These are phyloP conservation scores for Scortum barcoo DNA, from an alignment of 2,113 vertebrate genomes.

Conservation along the genomic window DNA sequence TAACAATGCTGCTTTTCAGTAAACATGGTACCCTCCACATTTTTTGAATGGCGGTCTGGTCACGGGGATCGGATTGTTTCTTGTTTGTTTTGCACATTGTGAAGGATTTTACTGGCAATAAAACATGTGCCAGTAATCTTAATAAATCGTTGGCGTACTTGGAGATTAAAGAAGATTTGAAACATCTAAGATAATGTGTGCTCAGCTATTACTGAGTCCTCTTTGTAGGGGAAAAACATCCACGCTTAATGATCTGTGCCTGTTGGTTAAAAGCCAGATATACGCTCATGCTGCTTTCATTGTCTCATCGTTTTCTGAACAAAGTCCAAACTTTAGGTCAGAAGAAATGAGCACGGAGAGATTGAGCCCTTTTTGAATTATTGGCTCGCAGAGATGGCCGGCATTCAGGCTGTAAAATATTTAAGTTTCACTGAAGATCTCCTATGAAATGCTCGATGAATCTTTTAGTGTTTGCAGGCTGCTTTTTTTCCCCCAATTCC, in stretches of 20 bases:
- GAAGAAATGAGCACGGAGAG: conserved; percentile 26
- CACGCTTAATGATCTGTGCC: conserved; percentile 58
- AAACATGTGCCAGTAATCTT: conserved; percentile 50
- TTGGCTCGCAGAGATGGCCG: conserved; percentile 15
- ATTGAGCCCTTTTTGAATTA: conserved; percentile 10
- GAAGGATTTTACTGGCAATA: conserved; percentile 47
- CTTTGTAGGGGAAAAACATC: conserved; percentile 33
- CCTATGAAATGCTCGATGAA: conserved; percentile 55
- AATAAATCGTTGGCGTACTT: conserved; percentile 6
- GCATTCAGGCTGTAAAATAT: conserved; percentile 66
- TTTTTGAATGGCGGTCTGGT: conserved; percentile 45
- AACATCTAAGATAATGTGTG: conserved; percentile 25
- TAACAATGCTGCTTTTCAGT: conserved; percentile 56
- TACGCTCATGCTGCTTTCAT: conserved; percentile 62
- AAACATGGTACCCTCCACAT: conserved; percentile 31
- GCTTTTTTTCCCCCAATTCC: conserved; percentile 10
- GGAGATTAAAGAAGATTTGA: conserved; percentile 44
- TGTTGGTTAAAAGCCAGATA: conserved; percentile 52
- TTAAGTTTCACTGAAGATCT: conserved; percentile 57
- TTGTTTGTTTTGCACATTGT: conserved; percentile 54
- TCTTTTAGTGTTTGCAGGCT: conserved; percentile 63
- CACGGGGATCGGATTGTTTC: conserved; percentile 56
- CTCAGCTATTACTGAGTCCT: conserved; percentile 28
- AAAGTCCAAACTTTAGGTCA: conserved; percentile 39
- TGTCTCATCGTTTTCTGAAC: conserved; percentile 59